phyloP scores from a whole-genome alignment of 2,113 vertebrate species.

The Aepyceros melampus region DNA sequence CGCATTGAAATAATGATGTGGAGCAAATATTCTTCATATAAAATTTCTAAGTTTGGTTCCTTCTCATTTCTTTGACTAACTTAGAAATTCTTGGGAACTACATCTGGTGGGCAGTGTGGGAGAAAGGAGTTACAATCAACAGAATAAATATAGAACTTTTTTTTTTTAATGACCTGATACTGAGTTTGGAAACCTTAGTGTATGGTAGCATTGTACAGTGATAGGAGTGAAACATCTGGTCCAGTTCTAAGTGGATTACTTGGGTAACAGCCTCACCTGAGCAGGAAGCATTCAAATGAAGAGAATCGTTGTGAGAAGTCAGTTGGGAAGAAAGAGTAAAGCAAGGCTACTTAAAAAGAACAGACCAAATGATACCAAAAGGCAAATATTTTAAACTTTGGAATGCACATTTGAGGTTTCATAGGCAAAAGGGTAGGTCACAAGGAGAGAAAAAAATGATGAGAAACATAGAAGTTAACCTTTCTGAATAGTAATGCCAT shows the following conservation, averaged over 20 bases:
- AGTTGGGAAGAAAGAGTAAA: background rate
- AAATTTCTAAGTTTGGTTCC: background rate
- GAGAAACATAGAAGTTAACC: conserved; percentile 73
- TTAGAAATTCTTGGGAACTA: background rate
- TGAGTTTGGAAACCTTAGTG: background rate
- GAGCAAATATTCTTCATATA: background rate
- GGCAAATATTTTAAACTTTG: conserved; percentile 24
- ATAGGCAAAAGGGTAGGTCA: conserved; percentile 44
- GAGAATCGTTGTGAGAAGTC: conserved; percentile 26
- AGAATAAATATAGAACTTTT: background rate
- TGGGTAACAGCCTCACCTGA: conserved; percentile 26
- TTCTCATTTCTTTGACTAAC: background rate
- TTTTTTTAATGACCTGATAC: background rate
- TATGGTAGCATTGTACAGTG: background rate
- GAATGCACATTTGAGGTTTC: conserved; percentile 26
- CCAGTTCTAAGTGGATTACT: background rate
- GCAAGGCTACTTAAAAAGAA: background rate
- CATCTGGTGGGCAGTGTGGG: background rate
- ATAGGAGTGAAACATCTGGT: background rate
- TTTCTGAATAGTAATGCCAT: conserved; percentile 77
- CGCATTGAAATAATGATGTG: background rate
- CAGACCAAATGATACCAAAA: background rate
- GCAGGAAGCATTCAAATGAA: background rate
- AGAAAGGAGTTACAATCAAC: background rate
- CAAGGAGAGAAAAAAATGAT: conserved; percentile 52